A percentile compares a stretch with the other conserved stretches of the same genome.
These are phyloP conservation scores for Philantomba maxwellii DNA, from an alignment of 2,113 vertebrate species.

Conservation along the genomic window DNA sequence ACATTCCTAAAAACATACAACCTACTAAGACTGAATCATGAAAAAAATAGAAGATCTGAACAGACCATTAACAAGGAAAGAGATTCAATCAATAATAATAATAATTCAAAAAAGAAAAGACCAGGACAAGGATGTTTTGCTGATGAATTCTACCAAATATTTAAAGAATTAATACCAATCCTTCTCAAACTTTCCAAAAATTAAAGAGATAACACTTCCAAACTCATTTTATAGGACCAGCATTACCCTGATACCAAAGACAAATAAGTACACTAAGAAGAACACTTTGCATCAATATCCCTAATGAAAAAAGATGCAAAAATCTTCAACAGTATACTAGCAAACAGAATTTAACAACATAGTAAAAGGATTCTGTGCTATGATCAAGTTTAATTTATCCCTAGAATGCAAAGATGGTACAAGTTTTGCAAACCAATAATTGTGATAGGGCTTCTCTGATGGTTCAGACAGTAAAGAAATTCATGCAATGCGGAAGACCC, in stretches of 20 bases:
- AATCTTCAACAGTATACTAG: not conserved
- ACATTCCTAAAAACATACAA: not conserved
- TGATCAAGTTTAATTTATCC: not conserved
- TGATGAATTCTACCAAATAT: not conserved
- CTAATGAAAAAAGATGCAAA: not conserved
- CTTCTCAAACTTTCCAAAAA: not conserved
- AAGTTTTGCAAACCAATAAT: not conserved
- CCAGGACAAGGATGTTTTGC: not conserved
- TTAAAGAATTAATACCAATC: not conserved
- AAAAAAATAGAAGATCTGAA: not conserved
- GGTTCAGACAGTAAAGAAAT: not conserved
- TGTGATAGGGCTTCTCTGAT: not conserved
- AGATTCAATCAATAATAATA: not conserved
- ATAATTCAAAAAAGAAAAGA: not conserved
- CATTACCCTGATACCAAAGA: not conserved
- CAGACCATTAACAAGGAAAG: not conserved
- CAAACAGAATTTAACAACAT: not conserved
- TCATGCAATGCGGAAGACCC: fast-evolving
- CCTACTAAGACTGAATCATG: not conserved
- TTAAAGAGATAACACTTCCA: not conserved
- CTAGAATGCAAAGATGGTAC: not conserved
- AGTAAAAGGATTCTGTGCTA: not conserved
- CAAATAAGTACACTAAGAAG: not conserved
- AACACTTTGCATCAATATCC: not conserved
- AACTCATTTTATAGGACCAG: not conserved